phyloP scores from a whole-genome alignment of 2,113 vertebrate species.

The Suncus etruscus region DNA sequence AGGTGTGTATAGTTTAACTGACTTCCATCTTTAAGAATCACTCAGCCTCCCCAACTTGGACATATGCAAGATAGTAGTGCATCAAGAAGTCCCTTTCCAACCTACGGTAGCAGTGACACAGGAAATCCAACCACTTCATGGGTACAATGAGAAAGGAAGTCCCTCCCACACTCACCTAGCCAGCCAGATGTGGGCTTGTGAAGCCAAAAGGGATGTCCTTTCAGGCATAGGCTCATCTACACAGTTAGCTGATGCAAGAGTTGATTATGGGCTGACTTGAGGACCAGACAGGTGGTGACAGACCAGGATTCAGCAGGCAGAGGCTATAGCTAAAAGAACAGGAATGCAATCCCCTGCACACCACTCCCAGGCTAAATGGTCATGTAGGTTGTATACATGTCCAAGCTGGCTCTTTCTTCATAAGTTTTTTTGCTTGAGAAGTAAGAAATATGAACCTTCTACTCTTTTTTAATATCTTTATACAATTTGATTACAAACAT shows the following conservation, averaged over 20 bases:
- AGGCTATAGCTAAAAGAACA: accelerated
- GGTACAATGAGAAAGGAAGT: not conserved
- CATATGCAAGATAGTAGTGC: too few species aligned
- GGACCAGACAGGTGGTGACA: not conserved
- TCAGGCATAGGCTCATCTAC: not conserved
- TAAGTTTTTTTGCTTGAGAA: not conserved
- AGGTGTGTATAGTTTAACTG: too few species aligned
- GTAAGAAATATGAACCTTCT: slow-evolving; percentile 48
- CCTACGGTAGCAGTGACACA: too few species aligned
- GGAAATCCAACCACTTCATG: not conserved
- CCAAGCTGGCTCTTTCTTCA: not conserved
- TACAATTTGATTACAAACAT: too few species aligned
- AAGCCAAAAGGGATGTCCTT: not conserved
- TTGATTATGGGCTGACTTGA: not conserved
- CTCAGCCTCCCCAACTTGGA: too few species aligned
- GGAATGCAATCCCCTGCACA: too few species aligned
- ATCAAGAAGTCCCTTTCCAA: too few species aligned
- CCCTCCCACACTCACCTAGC: not conserved
- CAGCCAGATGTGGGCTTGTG: slow-evolving; percentile 15
- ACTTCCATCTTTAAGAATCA: too few species aligned
- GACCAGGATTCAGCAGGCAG: not conserved
- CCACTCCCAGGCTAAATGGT: too few species aligned
- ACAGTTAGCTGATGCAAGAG: not conserved
- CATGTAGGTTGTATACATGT: not conserved
- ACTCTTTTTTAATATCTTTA: too few species aligned